Evolutionary conservation across 2,888 invertebrate genomes (phyloP), one percentile per base, ranked within the genome.

Genomic region (Leucophenga maculata): DNA sequence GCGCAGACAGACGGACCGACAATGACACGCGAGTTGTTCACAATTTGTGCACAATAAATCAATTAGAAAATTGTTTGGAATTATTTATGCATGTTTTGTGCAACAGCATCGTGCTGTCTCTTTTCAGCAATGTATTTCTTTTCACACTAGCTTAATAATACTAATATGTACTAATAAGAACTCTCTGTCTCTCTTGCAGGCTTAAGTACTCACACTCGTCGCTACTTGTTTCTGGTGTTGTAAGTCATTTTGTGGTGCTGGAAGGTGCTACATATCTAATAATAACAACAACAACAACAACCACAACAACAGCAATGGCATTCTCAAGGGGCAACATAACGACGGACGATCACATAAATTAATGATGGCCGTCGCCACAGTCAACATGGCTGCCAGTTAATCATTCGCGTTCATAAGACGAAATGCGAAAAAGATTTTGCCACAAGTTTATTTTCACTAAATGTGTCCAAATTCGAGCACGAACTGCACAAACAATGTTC

Each of bases 11-110:
- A 52, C 3, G 14, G 9, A 52, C 52, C 2, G 1, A 52, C n/a
- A n/a, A 52, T 52, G 16, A 52, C 52, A 52, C 18, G 20, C 16
- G 20, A 52, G 16, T 18, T n/a, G 16, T 52, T 16, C 3, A 52
- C 18, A 52, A 60, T 39, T 60, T 60, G 32, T 60, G 32, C 32
- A 60, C 60, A 60, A 60, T 60, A 60, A 60, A 60, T 60, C 60
- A 60, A 60, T 60, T 60, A 60, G 60, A 60, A 60, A 60, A 60
- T 60, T 60, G 60, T 32, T 60, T 60, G 39, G 60, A 60, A 60
- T 39, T 32, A 60, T 60, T 60, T 32, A 60, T 60, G 60, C 39
- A 39, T 18, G 16, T 39, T 55, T 26, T 57, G 39, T 60, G 39
- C 16, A 39, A 18, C 31, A 32, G 22, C 13, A 50, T 50, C 9